phyloP scores from a whole-genome alignment of 1,140 invertebrate genomes.

The Drosophila busckii region DNA sequence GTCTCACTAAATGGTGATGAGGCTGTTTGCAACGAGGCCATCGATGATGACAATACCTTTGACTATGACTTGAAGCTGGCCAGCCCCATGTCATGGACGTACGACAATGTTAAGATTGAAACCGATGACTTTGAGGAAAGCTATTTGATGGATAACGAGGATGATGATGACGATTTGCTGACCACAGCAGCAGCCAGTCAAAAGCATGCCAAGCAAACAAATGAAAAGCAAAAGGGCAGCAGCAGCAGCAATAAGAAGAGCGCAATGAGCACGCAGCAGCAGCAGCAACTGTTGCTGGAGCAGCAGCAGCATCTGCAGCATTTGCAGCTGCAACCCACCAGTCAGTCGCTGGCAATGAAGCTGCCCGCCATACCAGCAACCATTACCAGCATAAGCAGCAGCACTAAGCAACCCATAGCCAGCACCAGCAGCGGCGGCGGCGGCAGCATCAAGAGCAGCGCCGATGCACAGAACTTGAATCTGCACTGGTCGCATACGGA shows the following conservation, averaged over 20 bases:
- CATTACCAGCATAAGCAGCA: constrained; percentile 59
- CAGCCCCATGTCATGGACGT: constrained; percentile 75
- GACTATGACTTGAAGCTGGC: constrained; percentile 73
- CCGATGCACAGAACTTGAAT: constrained; percentile 47
- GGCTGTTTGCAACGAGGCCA: constrained; percentile 62
- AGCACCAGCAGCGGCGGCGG: constrained; percentile 36
- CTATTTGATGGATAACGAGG: constrained; percentile 65
- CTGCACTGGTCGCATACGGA: constrained; percentile 63
- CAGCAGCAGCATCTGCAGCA: constrained; percentile 73
- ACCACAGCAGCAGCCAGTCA: constrained; percentile 67
- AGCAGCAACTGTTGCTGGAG: constrained; percentile 61
- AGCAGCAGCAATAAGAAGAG: constrained; percentile 35
- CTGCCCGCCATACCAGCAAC: constrained; percentile 69
- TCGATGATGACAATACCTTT: constrained; percentile 65
- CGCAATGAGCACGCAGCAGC: constrained; percentile 51
- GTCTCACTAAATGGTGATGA: constrained; percentile 63
- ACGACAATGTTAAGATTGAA: constrained; percentile 74
- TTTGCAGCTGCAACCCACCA: constrained; percentile 67
- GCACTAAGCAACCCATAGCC: constrained; percentile 34
- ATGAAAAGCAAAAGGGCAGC: constrained; percentile 30
- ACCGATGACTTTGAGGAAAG: constrained; percentile 73
- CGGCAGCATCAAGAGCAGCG: constrained; percentile 16
- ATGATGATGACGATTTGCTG: constrained; percentile 67
- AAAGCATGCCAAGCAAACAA: constrained; percentile 67
- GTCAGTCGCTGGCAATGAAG: constrained; percentile 66